Evolutionary conservation across 2,797 vertebrate species (phyloP), one percentile per base, ranked within the genome.

Genomic region (Brotula barbata): DNA sequence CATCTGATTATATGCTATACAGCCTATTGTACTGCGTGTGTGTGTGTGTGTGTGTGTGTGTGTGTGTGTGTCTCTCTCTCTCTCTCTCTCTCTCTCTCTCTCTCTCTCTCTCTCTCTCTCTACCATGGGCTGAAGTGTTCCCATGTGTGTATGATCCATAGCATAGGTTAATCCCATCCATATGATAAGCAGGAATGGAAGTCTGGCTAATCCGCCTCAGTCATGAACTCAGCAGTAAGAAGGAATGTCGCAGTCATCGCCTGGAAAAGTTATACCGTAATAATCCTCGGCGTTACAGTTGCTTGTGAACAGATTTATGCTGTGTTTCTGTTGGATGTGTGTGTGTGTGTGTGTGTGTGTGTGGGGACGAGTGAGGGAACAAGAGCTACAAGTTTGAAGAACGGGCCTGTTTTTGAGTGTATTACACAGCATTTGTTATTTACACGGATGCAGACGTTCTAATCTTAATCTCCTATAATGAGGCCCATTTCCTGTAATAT

Each of bases 91-190:
- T n/a, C n/a, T n/a, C n/a, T n/a, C n/a, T n/a, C n/a, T n/a, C n/a
- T n/a, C n/a, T n/a, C n/a, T n/a, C n/a, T n/a, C n/a, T n/a, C n/a
- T n/a, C n/a, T n/a, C n/a, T n/a, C n/a, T n/a, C n/a, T n/a, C n/a
- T n/a, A n/a, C 41, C 51, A 23, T 56, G 72, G 52, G 39, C 61
- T 52, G 65, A 70, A 64, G 60, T 48, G 63, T 83, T 82, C 68
- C 60, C 58, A 49, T 71, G 60, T 76, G 75, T 73, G 78, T 58
- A 68, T 55, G 81, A 87, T 79, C 81, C 77, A 80, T 78, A 73
- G 72, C 61, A 7, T 78, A 84, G 80, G 77, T 87, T 88, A 89
- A 89, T 89, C 87, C 82, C 52, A 66, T 78, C 83, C 84, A 79
- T 88, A 89, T 81, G 85, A 90, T 82, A 80, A 84, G 63, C 65